Conservation (phyloP, 2,888 invertebrate species). For the Polyploca ridens region DNA sequence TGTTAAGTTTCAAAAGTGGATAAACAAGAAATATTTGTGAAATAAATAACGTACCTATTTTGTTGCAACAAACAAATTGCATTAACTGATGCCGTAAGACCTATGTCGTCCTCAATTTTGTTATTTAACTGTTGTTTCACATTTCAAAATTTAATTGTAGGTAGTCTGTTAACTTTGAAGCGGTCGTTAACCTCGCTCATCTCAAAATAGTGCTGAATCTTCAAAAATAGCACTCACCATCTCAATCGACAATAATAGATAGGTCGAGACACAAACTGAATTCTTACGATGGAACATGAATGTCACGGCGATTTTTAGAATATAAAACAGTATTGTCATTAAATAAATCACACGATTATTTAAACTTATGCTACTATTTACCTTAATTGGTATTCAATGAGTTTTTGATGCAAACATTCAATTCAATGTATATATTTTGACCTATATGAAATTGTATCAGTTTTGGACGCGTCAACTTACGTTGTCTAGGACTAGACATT, state of each 20-base stretch:
- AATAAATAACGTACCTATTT: background rate
- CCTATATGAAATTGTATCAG: no score
- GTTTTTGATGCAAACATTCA: no score
- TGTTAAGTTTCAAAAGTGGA: background rate
- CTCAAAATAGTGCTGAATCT: conserved; percentile 38
- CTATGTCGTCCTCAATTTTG: background rate
- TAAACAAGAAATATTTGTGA: background rate
- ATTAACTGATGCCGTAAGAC: background rate
- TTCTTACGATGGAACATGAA: background rate
- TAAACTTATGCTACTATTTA: no score
- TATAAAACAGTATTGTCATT: background rate
- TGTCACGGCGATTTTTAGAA: background rate
- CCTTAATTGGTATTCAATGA: no score
- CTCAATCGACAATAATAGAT: conserved; percentile 8
- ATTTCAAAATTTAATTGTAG: conserved; percentile 30
- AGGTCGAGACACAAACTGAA: background rate
- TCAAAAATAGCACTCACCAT: conserved; percentile 17
- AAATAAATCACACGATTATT: background rate
- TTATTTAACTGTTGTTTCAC: conserved; percentile 20
- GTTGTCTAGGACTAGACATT: no score
- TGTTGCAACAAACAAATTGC: background rate
- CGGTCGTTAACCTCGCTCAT: conserved; percentile 35
- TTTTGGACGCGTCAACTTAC: no score
- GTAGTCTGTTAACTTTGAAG: conserved; percentile 17
- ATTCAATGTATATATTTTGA: no score